Percentiles rank a stretch among this genome's conserved stretches.
These are phyloP conservation scores for Aurelia sp. DNA, from an alignment of 30 jellyfish, hydroid and myxozoan genomes.

Conservation along the genomic window DNA sequence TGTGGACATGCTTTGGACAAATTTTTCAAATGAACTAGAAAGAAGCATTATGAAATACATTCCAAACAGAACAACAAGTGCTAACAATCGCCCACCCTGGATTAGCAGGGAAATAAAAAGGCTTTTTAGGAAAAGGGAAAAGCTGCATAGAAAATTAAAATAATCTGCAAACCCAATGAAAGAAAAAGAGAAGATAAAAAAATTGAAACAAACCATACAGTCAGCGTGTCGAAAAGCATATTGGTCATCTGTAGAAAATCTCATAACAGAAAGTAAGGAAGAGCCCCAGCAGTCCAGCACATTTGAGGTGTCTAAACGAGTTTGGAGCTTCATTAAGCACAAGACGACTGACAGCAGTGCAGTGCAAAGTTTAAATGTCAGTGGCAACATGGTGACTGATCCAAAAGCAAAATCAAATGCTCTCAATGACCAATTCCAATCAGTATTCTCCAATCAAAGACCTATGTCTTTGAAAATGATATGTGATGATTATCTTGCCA, in stretches of 20 bases:
- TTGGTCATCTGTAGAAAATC: no score
- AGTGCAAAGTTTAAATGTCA: constrained; percentile 18
- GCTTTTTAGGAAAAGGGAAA: no score
- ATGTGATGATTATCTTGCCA: constrained; percentile 48
- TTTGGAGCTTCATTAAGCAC: constrained; percentile 1
- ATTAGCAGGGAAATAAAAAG: no score
- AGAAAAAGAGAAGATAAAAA: no score
- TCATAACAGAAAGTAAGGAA: no score
- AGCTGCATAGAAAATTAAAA: no score
- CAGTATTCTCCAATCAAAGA: constrained; percentile 36
- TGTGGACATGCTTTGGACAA: background rate
- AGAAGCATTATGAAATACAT: constrained; percentile 1
- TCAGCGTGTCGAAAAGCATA: no score
- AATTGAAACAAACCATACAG: no score
- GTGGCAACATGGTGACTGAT: constrained; percentile 40
- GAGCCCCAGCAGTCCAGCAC: background rate
- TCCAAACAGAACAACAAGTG: constrained; percentile 1
- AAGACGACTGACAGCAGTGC: background rate
- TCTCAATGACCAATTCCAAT: constrained; percentile 24
- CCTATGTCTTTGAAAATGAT: constrained; percentile 40
- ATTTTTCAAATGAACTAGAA: background rate
- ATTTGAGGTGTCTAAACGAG: constrained; percentile 2
- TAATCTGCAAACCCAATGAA: no score
- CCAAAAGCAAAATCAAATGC: constrained; percentile 36
- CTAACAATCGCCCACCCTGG: constrained; percentile 2